Percentiles rank a stretch among this genome's conserved stretches.
phyloP scores from a whole-genome alignment of 2,797 vertebrate genomes.

The Mus caroli region DNA sequence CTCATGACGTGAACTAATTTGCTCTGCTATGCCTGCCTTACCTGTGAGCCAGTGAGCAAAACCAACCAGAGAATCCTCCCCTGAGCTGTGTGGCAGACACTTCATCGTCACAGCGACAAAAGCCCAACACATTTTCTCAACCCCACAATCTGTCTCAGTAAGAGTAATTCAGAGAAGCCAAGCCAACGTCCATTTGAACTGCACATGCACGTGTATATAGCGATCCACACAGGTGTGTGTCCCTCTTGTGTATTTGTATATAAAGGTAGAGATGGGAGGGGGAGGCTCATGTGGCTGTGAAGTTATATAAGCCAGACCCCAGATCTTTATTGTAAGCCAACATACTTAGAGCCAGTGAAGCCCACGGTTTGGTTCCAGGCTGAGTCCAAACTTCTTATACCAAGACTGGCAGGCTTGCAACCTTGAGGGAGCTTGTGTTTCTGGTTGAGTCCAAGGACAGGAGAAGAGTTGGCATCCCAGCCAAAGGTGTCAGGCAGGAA shows the following conservation, averaged over 20 bases:
- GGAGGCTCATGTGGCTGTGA: neutral
- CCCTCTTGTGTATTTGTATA: too few species aligned
- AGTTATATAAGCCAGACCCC: neutral
- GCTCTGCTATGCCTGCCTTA: neutral
- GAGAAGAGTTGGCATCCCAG: neutral
- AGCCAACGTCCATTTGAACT: neutral
- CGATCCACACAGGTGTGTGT: neutral
- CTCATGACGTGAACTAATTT: neutral
- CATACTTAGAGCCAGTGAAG: neutral
- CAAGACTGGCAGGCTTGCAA: neutral
- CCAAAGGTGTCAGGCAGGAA: neutral
- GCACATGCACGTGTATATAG: neutral
- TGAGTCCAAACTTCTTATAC: neutral
- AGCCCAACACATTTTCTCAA: neutral
- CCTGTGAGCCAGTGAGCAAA: neutral
- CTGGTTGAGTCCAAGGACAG: neutral
- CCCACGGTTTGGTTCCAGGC: neutral
- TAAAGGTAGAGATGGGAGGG: neutral
- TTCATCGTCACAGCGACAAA: neutral
- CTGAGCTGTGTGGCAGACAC: neutral
- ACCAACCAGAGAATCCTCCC: neutral
- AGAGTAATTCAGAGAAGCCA: neutral
- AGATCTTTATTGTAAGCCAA: neutral
- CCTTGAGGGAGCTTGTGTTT: neutral
- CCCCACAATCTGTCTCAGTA: neutral